These are phyloP conservation scores for Trichoplax adhaerens DNA, from an alignment of 37 sponge, comb jelly and placozoan species.

Conservation along the genomic window DNA sequence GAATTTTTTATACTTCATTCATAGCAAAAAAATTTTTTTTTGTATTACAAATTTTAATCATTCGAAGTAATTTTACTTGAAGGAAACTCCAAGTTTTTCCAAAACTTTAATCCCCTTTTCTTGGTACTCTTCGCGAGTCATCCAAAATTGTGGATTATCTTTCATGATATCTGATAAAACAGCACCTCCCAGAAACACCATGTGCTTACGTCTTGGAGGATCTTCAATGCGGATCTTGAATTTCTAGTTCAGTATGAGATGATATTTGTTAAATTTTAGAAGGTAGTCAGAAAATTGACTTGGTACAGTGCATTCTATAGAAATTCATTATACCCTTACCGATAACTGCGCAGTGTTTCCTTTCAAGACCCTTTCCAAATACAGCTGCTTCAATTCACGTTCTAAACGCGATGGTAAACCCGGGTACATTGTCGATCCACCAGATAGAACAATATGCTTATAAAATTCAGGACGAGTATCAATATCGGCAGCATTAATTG, in stretches of 20 bases:
- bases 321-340: slow-evolving; percentile 25
- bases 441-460: slow-evolving; percentile 98
- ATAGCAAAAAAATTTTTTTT: too few relatives aligned
- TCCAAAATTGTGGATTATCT: slow-evolving; percentile 89
- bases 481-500: slow-evolving; percentile 93
- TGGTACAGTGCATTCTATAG: neutral
- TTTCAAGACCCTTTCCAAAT: slow-evolving; percentile 87
- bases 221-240: slow-evolving; percentile 99
- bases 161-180: slow-evolving; percentile 99
- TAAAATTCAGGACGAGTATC: slow-evolving; percentile 92
- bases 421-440: slow-evolving; percentile 99
- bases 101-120: slow-evolving; percentile 93
- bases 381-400: slow-evolving; percentile 97
- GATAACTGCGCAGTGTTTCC: slow-evolving; percentile 76
- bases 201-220: slow-evolving; percentile 96
- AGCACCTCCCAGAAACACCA: slow-evolving; percentile 98
- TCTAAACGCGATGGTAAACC: slow-evolving; percentile 95
- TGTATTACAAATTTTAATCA: too few relatives aligned
- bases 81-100: slow-evolving; percentile 28
- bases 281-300: neutral
- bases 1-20: too few relatives aligned
- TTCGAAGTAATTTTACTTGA: too few relatives aligned
- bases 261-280: neutral
- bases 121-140: slow-evolving; percentile 91
- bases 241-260: slow-evolving; percentile 30